Base-by-base conservation (phyloP, 2,113 vertebrate genomes). In the Chionis minor region DNA sequence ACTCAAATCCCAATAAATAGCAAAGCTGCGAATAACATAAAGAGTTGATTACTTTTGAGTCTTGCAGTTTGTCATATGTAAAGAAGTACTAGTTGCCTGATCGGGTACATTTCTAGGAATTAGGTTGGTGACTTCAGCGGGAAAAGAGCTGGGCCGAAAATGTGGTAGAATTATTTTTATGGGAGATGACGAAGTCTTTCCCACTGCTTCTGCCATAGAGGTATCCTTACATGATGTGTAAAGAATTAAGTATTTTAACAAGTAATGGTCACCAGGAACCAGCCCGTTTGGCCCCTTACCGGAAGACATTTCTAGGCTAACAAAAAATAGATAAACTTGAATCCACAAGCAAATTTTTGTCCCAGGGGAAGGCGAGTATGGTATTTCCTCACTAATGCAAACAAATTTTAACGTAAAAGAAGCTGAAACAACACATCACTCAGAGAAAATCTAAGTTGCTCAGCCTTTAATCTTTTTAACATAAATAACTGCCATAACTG, bases 401-500 rank as follows among this genome's bases (percentile, higher is more conserved):
- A 90, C 42, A 72, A 47, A 82, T 90, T 72, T 87, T 91, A 84
- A 90, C 2, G 1, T 79, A 82, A 75, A 87, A 87, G 86, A 85
- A 82, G 52, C 84, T 92, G 89, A 91, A 96, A 79, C 81, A 94
- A 79, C 86, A 44, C 63, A 72, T 81, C 87, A 87, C 81, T 85
- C 40, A 27, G 52, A 65, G 73, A 81, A 96, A 91, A 85, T 84
- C 78, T 61, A 56, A 79, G 81, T 63, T 90, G 51, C 77, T 92
- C 55, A 45, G 86, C 80, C 86, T 83, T 75, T 85, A 74, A 59
- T 94, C 80, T 96, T 2, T 87, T 95, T 95, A 95, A 87, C 95
- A 90, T 86, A 95, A 96, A 81, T 95, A 94, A 70, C 93, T 96
- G 61, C 91, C 89, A 89, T 96, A 96, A 63, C 86, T 85, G 65